Evolutionary conservation across 1,140 invertebrate genomes (phyloP).

Genomic region (Dinoponera quadriceps): DNA sequence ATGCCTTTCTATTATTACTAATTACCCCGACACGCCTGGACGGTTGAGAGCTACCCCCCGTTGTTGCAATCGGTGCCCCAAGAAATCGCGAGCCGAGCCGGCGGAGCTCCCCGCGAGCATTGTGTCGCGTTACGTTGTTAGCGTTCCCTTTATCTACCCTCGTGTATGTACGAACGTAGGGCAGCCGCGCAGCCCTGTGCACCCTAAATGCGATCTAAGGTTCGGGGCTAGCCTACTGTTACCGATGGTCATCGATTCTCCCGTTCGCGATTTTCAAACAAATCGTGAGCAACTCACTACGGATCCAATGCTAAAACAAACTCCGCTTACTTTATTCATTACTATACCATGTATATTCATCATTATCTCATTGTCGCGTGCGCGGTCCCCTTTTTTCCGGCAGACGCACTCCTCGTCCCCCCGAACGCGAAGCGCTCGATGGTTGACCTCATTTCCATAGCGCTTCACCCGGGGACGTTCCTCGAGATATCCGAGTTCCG

Average conservation of each 20-base stretch:
- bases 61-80: conserved; percentile 61
- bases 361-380: conserved; percentile 68
- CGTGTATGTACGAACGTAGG: conserved; percentile 39
- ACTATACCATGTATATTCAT: conserved; percentile 41
- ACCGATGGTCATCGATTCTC: conserved; percentile 21
- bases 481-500: conserved; percentile 77
- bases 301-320: neutral
- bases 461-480: conserved; percentile 57
- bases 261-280: conserved; percentile 27
- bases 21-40: conserved; percentile 55
- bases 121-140: conserved; percentile 73
- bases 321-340: neutral
- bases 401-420: conserved; percentile 17
- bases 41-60: conserved; percentile 57
- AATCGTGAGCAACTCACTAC: neutral
- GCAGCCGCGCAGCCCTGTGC: conserved; percentile 59
- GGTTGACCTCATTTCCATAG: conserved; percentile 81
- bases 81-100: conserved; percentile 65
- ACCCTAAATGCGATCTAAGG: conserved; percentile 37
- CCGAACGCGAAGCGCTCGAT: conserved; percentile 61
- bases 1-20: conserved; percentile 55
- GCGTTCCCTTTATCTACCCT: conserved; percentile 59
- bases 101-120: conserved; percentile 55
- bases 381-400: conserved; percentile 46
- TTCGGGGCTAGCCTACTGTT: conserved; percentile 28